Evolutionary conservation across 2,888 invertebrate species (phyloP).

Genomic region (Acrobasis suavella): DNA sequence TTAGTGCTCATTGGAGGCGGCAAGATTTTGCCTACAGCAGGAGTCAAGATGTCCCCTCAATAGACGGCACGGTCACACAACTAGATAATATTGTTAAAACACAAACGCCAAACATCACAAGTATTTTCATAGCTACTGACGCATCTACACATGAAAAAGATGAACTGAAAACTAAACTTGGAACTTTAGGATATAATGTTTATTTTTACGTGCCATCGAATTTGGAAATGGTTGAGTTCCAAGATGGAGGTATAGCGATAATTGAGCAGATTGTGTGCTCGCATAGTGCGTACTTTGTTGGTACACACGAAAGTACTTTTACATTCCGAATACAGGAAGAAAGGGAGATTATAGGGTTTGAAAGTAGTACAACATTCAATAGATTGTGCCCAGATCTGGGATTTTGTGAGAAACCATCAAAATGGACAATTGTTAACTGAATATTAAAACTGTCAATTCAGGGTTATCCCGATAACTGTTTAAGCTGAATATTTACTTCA

Average conservation of each 20-base stretch:
- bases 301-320: slow-evolving; percentile 97
- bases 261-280: slow-evolving; percentile 98
- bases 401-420: slow-evolving; percentile 87
- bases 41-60: slow-evolving; percentile 88
- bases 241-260: slow-evolving; percentile 94
- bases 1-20: slow-evolving; percentile 93
- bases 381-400: slow-evolving; percentile 86
- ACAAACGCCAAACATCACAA: slow-evolving; percentile 55
- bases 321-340: slow-evolving; percentile 98
- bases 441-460: no score
- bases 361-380: slow-evolving; percentile 92
- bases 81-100: slow-evolving; percentile 83
- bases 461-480: no score
- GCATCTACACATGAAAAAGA: slow-evolving; percentile 83
- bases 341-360: slow-evolving; percentile 95
- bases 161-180: slow-evolving; percentile 70
- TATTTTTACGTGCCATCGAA: slow-evolving; percentile 64
- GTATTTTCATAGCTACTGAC: slow-evolving; percentile 94
- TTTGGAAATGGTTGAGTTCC: slow-evolving; percentile 77
- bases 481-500: no score
- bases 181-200: slow-evolving; percentile 50
- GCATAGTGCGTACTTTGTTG: slow-evolving; percentile 92
- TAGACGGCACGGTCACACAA: slow-evolving; percentile 90
- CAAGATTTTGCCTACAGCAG: slow-evolving; percentile 92
- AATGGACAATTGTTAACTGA: slow-evolving; percentile 84